Evolutionary conservation across 2,888 invertebrate genomes (phyloP).

Genomic region (Thysanoteuthis rhombus): DNA sequence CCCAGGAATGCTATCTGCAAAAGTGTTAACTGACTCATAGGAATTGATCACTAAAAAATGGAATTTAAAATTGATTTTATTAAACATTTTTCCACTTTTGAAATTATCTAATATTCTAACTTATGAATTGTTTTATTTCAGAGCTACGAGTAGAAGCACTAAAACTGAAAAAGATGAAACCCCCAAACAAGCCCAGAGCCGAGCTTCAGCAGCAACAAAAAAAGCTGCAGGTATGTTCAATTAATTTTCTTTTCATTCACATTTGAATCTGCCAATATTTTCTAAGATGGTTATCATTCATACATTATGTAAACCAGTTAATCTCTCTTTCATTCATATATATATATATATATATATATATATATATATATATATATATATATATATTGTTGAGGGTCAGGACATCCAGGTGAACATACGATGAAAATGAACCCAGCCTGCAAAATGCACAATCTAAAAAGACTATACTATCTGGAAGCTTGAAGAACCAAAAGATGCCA

Average conservation of each 20-base stretch:
- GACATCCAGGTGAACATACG: not conserved
- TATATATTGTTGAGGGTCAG: not conserved
- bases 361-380: too few relatives aligned
- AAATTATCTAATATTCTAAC: not conserved
- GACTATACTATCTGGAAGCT: not conserved
- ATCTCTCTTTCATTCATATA: too few relatives aligned
- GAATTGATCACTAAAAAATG: too few relatives aligned
- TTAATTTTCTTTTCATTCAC: not conserved
- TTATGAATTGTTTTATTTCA: not conserved
- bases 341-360: too few relatives aligned
- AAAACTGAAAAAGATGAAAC: slow-evolving; percentile 28
- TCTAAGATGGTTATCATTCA: not conserved
- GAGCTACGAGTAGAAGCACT: not conserved
- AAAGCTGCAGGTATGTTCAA: not conserved
- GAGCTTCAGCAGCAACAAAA: not conserved
- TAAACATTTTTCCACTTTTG: too few relatives aligned
- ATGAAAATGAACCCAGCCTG: not conserved
- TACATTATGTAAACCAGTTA: not conserved
- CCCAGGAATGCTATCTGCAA: too few relatives aligned
- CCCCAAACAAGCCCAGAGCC: not conserved
- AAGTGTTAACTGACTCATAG: too few relatives aligned
- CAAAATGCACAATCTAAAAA: not conserved
- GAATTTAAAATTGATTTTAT: too few relatives aligned
- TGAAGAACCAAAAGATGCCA: not conserved
- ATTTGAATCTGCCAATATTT: not conserved